These are phyloP conservation scores for Drosophila persimilis DNA, from an alignment of 1,140 invertebrate species.

Conservation along the genomic window DNA sequence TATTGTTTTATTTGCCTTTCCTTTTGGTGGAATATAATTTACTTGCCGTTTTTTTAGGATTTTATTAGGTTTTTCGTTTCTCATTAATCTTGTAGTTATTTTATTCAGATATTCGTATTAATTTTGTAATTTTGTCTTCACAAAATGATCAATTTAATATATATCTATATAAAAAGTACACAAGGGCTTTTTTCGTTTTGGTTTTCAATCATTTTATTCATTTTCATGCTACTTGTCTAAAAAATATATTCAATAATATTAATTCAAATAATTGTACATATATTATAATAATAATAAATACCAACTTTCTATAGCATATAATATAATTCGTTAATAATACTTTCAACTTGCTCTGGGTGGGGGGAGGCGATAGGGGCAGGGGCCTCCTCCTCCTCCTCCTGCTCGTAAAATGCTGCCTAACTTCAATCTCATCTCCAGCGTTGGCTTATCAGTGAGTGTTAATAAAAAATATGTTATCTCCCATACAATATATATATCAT, in stretches of 20 bases:
- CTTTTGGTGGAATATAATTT: conserved; percentile 1
- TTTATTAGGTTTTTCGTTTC: not conserved
- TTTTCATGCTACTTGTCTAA: conserved; percentile 75
- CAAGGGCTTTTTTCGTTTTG: conserved; percentile 26
- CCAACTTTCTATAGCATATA: conserved; percentile 77
- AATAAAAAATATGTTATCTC: conserved; percentile 74
- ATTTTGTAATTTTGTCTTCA: too few relatives aligned
- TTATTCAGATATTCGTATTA: too few relatives aligned
- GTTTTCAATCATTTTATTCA: conserved; percentile 55
- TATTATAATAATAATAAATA: conserved; percentile 68
- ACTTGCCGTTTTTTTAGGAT: not conserved
- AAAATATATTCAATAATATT: conserved; percentile 80
- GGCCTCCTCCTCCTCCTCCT: not conserved
- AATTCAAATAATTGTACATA: conserved; percentile 77
- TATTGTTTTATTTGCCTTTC: not conserved
- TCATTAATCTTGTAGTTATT: conserved; percentile 1
- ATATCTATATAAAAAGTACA: too few relatives aligned
- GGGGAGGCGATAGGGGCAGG: not conserved
- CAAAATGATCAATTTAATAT: too few relatives aligned
- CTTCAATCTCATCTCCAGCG: conserved; percentile 9
- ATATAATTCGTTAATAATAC: conserved; percentile 77
- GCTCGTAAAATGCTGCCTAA: conserved; percentile 59
- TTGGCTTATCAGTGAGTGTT: conserved; percentile 58
- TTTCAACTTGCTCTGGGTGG: conserved; percentile 57
- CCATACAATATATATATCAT: conserved; percentile 38